Evolutionary conservation across 2,797 vertebrate genomes (phyloP).

Genomic region (Otus scops): DNA sequence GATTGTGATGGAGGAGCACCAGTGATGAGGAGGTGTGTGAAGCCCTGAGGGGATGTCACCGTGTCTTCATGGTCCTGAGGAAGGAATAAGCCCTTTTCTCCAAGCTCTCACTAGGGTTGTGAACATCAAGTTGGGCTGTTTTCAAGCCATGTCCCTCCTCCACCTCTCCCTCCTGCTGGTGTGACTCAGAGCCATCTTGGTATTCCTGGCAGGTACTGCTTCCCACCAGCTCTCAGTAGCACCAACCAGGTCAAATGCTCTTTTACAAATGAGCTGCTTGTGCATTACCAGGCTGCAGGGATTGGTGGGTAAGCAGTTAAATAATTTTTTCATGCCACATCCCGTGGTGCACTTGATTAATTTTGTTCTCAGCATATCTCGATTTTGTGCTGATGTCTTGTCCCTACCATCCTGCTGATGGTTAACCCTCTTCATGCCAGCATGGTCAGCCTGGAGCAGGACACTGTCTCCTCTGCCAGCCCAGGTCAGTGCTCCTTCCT

Average conservation of each 20-base stretch:
- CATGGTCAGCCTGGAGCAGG: neutral
- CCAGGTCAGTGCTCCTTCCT: neutral
- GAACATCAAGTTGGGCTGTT: neutral
- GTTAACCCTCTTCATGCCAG: neutral
- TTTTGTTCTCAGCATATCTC: neutral
- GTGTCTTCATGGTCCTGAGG: neutral
- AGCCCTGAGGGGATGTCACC: neutral
- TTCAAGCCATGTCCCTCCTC: neutral
- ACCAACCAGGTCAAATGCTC: neutral
- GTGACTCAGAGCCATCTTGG: neutral
- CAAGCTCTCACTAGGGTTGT: neutral
- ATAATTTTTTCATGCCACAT: neutral
- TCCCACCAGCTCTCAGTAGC: neutral
- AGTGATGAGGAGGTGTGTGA: neutral
- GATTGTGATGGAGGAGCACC: neutral
- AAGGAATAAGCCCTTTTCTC: neutral
- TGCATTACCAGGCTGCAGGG: neutral
- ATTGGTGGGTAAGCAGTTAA: neutral
- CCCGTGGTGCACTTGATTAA: neutral
- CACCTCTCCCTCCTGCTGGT: fast-evolving
- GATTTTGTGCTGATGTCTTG: neutral
- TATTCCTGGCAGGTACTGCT: neutral
- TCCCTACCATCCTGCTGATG: neutral
- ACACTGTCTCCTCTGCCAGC: neutral
- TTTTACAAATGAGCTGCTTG: neutral